phyloP scores from a whole-genome alignment of 2,113 vertebrate genomes.

The Girardinichthys multiradiatus region DNA sequence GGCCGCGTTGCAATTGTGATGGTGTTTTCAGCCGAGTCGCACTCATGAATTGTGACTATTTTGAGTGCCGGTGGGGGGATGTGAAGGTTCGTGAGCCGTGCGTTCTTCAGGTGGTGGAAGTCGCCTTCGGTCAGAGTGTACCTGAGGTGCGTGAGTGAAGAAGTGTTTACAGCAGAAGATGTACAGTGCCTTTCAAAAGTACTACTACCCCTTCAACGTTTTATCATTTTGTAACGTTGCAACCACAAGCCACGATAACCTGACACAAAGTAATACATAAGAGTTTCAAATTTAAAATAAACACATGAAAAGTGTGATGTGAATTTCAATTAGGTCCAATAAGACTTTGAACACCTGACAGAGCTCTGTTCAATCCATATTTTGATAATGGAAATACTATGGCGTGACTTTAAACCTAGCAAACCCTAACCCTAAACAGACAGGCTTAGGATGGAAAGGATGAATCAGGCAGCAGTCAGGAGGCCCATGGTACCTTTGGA shows the following conservation, averaged over 20 bases:
- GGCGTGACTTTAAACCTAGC: not conserved
- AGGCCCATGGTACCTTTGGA: too few relatives aligned
- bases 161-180: not conserved
- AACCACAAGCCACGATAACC: not conserved
- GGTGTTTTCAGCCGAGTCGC: conserved; percentile 90
- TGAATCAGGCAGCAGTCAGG: not conserved
- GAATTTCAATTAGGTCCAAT: not conserved
- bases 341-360: too few relatives aligned
- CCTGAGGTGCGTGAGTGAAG: conserved; percentile 69
- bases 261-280: not conserved
- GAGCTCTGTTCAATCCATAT: not conserved
- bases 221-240: not conserved
- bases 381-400: not conserved
- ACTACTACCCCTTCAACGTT: not conserved
- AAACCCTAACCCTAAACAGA: not conserved
- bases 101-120: conserved; percentile 97
- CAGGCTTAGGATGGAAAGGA: not conserved
- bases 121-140: conserved; percentile 97
- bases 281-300: not conserved
- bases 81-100: conserved; percentile 92
- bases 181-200: not conserved
- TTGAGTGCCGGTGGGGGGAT: conserved; percentile 87
- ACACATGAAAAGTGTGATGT: not conserved
- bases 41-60: conserved; percentile 97
- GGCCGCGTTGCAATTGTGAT: conserved; percentile 83